Conservation (phyloP, 2,888 invertebrate species). For the Dryomyza anilis region DNA sequence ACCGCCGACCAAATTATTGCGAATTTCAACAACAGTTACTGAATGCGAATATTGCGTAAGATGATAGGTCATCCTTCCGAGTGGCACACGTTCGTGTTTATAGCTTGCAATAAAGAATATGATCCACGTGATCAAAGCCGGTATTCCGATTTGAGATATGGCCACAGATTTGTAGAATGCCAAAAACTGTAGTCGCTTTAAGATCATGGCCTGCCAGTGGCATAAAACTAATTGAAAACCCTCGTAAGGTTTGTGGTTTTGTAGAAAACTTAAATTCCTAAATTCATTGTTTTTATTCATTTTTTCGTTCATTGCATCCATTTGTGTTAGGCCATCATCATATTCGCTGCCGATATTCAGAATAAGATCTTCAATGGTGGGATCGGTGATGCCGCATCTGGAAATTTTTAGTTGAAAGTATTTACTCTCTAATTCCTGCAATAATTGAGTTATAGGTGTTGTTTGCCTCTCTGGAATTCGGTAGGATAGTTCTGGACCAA, state of each 20-base stretch:
- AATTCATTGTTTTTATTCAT: too few species aligned
- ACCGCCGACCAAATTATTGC: too few species aligned
- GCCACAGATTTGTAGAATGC: background rate
- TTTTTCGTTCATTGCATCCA: conserved; percentile 23
- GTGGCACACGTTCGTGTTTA: background rate
- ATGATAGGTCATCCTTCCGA: background rate
- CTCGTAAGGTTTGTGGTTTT: background rate
- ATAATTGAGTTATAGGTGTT: background rate
- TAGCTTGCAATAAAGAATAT: background rate
- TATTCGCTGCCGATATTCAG: conserved; percentile 8
- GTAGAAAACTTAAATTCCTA: conserved; percentile 11
- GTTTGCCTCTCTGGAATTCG: conserved; percentile 16
- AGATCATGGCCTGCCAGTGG: conserved; percentile 68
- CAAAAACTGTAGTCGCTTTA: too few species aligned
- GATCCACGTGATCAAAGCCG: background rate
- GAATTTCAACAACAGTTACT: background rate
- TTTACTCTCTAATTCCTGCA: conserved; percentile 11
- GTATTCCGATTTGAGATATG: background rate
- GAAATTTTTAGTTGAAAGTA: conserved; percentile 7
- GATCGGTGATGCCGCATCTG: conserved; percentile 24
- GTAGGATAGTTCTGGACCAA: conserved; percentile 29
- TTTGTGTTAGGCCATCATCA: conserved; percentile 18
- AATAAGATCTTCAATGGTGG: conserved; percentile 29
- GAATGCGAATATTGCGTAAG: background rate
- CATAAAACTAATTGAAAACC: conserved; percentile 58